Evolutionary conservation across 2,797 vertebrate species (phyloP).

Genomic region (Platalea minor): DNA sequence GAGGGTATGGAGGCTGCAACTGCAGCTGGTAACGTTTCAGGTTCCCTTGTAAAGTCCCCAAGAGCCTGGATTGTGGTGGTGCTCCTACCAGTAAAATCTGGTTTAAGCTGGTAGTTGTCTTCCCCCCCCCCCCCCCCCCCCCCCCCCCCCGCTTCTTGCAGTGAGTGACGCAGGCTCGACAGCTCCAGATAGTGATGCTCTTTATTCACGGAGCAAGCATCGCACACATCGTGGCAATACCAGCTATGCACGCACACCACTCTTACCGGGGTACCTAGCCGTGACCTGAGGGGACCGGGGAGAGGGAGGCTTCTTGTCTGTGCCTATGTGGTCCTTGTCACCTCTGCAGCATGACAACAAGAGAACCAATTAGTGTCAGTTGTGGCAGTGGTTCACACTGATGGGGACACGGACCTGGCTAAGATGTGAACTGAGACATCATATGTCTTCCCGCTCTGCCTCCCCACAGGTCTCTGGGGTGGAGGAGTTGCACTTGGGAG

Average conservation of each 20-base stretch:
- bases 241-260: neutral
- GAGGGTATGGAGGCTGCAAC: neutral
- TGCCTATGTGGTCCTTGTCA: slow-evolving; percentile 31
- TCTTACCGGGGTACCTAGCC: neutral
- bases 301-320: slow-evolving; percentile 5
- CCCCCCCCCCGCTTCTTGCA: slow-evolving; percentile 30
- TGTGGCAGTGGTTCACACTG: slow-evolving; percentile 13
- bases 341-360: slow-evolving; percentile 7
- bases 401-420: neutral
- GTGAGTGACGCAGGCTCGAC: slow-evolving; percentile 72
- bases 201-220: slow-evolving; percentile 57
- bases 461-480: neutral
- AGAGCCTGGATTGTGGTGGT: slow-evolving; percentile 61
- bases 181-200: slow-evolving; percentile 68
- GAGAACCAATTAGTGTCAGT: slow-evolving; percentile 49
- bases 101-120: slow-evolving; percentile 69
- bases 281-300: slow-evolving; percentile 6
- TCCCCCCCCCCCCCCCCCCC: neutral
- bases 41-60: slow-evolving; percentile 46
- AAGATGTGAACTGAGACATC: slow-evolving; percentile 22
- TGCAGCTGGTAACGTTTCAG: slow-evolving; percentile 23
- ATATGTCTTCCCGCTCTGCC: neutral
- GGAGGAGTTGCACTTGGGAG: neutral
- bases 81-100: slow-evolving; percentile 72
- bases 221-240: neutral